Base-by-base conservation (phyloP, 2,888 invertebrate species). In the Prostheceraeus crozeri region DNA sequence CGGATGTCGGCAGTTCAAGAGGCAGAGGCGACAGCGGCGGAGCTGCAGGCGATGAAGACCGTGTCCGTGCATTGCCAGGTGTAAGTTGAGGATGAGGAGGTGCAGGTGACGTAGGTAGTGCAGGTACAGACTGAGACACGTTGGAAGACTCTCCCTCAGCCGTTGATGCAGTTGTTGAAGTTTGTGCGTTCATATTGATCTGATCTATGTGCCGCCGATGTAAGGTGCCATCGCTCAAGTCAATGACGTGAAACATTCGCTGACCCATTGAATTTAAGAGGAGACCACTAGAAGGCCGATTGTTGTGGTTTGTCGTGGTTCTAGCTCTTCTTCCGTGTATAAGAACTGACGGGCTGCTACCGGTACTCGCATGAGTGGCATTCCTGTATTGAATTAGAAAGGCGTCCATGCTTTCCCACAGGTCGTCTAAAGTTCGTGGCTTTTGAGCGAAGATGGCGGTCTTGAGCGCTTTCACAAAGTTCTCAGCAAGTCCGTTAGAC, bases 381-480 rank as follows among this genome's bases (percentile, higher is more conserved):
- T 54, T 54, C 4, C 54, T 23, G 33, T 54, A 54, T 16, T 54
- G 54, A n/a, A 54, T 21, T 3, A 54, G 19, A 21, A 48, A 54
- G 6, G 6, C 3, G 4, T 54, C 45, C 8, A 54, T 54, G 6
- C 33, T 3, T 3, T 11, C 3, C 8, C 33, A 4, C n/a, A 51
- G 6, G 23, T 51, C 52, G n/a, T 51, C 6, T 4, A 6, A 54
- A 28, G 31, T 54, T 54, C n/a, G 27, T 4, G 54, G 54, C 4
- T 51, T 10, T 19, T 27, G 4, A 4, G 52, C 52, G 14, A 14
- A 6, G 4, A 51, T 23, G 8, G 30, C 23, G 4, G 19, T 16
- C 14, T 54, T 54, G 21, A 54, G 25, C 3, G 54, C 33, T 28
- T 28, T 4, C 11, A 54, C 46, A 19, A 54, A 54, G 45, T 54